Evolutionary conservation across 2,797 vertebrate genomes (phyloP).

Genomic region (Bucorvus abyssinicus): DNA sequence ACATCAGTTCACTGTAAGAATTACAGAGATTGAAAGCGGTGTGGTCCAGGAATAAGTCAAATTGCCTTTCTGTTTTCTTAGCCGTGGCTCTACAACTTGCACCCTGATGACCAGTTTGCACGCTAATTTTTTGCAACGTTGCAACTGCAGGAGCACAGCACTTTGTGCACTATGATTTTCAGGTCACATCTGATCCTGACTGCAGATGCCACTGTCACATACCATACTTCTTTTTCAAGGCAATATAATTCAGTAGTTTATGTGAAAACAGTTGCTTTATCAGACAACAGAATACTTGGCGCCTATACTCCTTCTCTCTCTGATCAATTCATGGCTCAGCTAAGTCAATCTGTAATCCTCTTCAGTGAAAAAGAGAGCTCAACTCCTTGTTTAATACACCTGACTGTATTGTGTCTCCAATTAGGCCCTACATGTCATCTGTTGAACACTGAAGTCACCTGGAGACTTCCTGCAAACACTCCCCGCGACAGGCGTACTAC

Average conservation of each 20-base stretch:
- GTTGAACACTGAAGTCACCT: background rate
- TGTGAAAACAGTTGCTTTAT: background rate
- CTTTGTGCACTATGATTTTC: fast-evolving
- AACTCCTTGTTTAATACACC: background rate
- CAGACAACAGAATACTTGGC: background rate
- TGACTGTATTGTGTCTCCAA: background rate
- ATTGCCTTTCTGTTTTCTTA: background rate
- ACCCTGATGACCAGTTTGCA: background rate
- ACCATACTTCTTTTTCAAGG: background rate
- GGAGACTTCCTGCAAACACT: background rate
- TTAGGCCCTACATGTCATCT: background rate
- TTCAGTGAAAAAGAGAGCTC: background rate
- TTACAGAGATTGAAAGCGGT: background rate
- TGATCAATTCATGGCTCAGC: background rate
- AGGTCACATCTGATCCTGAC: background rate
- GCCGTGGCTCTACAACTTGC: background rate
- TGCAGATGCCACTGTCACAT: background rate
- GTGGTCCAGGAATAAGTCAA: background rate
- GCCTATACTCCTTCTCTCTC: background rate
- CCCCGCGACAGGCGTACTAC: background rate
- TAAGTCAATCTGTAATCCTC: background rate
- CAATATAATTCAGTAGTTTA: background rate
- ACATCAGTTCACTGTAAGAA: background rate
- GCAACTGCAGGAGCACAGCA: background rate
- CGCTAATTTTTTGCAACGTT: background rate